These are phyloP conservation scores for Pelosia muscerda DNA, from an alignment of 2,888 invertebrate species.

Conservation along the genomic window DNA sequence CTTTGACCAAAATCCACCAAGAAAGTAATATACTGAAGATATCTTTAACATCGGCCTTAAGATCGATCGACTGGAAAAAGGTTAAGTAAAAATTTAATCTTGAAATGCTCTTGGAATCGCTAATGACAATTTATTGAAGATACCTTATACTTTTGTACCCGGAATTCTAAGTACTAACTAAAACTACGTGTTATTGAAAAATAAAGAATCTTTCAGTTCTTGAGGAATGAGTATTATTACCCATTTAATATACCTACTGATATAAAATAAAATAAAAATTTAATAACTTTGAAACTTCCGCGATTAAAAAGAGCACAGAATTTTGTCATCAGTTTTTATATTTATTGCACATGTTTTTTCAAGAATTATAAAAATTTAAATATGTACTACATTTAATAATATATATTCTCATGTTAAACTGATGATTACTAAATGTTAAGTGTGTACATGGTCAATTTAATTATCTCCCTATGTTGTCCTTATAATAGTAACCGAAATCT, in stretches of 20 bases:
- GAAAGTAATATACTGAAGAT: conserved; percentile 53
- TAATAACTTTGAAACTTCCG: neutral
- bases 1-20: conserved; percentile 35
- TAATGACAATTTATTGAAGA: conserved; percentile 39
- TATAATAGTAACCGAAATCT: too few species aligned
- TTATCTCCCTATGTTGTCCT: too few species aligned
- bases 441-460: too few species aligned
- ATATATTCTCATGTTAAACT: too few species aligned
- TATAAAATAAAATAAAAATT: neutral
- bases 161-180: neutral
- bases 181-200: neutral
- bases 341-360: neutral
- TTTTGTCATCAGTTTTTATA: neutral
- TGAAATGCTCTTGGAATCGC: conserved; percentile 39
- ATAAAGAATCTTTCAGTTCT: neutral
- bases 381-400: too few species aligned
- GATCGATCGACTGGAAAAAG: conserved; percentile 49
- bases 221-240: neutral
- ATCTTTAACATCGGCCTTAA: conserved; percentile 49
- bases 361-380: neutral
- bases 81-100: conserved; percentile 48
- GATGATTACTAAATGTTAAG: too few species aligned
- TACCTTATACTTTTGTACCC: neutral
- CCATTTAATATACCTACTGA: neutral
- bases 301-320: neutral